These are phyloP conservation scores for Neuroscelio doddi DNA, from an alignment of 2,888 invertebrate species.

Conservation along the genomic window DNA sequence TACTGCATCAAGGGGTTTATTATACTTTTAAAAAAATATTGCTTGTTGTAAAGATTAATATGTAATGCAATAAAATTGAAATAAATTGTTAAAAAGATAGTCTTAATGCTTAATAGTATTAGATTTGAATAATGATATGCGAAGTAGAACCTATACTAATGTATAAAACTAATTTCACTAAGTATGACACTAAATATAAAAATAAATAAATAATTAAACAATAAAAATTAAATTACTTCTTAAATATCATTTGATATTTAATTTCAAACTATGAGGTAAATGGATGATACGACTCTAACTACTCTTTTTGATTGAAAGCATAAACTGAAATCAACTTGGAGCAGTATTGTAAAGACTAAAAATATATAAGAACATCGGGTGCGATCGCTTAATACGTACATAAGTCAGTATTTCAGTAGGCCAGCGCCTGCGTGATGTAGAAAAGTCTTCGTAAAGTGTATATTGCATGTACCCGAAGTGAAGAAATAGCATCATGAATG, in stretches of 20 bases:
- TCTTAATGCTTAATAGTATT: neutral
- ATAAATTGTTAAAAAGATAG: neutral
- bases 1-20: conserved; percentile 7
- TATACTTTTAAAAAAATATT: neutral
- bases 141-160: too few species aligned
- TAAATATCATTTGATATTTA: too few species aligned
- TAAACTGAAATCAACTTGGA: conserved; percentile 27
- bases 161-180: too few species aligned
- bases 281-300: conserved; percentile 1
- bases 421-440: conserved; percentile 44
- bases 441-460: conserved; percentile 33
- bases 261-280: too few species aligned
- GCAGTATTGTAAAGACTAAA: conserved; percentile 46
- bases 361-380: conserved; percentile 41
- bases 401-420: conserved; percentile 44
- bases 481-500: conserved; percentile 18
- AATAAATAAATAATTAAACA: too few species aligned
- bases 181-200: too few species aligned
- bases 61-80: neutral
- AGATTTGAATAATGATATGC: neutral
- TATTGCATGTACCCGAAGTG: conserved; percentile 27
- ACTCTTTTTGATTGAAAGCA: conserved; percentile 30
- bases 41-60: neutral
- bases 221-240: too few species aligned
- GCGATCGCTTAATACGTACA: conserved; percentile 42